These are phyloP conservation scores for Acanthurus leucopareius DNA, from an alignment of 2,797 vertebrate species.

Conservation along the genomic window DNA sequence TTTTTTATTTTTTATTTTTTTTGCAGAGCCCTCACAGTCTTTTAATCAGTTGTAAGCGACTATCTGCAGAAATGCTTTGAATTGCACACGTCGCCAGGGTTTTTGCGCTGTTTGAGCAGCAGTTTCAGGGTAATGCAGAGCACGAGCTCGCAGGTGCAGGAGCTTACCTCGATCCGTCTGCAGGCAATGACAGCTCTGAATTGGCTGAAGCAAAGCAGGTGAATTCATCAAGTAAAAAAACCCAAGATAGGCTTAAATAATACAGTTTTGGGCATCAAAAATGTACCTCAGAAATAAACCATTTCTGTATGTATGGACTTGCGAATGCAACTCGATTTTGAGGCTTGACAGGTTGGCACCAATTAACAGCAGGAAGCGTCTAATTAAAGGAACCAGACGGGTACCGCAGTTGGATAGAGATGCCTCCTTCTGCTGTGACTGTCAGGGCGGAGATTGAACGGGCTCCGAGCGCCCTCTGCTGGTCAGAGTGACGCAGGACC, in stretches of 20 bases:
- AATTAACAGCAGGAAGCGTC: conserved; percentile 76
- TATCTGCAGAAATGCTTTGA: not conserved
- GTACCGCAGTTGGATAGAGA: conserved; percentile 37
- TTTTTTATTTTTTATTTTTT: not conserved
- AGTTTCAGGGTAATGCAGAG: not conserved
- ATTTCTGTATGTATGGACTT: no score
- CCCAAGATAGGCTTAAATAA: no score
- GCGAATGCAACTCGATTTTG: not conserved
- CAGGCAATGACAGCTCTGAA: conserved; percentile 32
- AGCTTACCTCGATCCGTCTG: conserved; percentile 42
- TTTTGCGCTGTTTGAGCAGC: conserved; percentile 18
- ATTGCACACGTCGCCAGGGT: not conserved
- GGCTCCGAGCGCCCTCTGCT: conserved; percentile 73
- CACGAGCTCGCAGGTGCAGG: conserved; percentile 47
- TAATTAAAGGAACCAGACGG: conserved; percentile 71
- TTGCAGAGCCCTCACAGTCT: not conserved
- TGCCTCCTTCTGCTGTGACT: not conserved
- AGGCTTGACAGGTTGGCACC: conserved; percentile 60
- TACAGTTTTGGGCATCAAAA: no score
- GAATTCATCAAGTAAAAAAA: conserved; percentile 16
- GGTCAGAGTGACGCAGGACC: not conserved
- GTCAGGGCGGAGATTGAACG: conserved; percentile 21
- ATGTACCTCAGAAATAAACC: no score
- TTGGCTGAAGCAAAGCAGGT: conserved; percentile 58
- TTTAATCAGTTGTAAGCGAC: not conserved